A percentile compares a stretch with the other conserved stretches of the same genome.
Evolutionary conservation across 1,140 invertebrate species (phyloP).

Genomic region (Aphelinus certus): DNA sequence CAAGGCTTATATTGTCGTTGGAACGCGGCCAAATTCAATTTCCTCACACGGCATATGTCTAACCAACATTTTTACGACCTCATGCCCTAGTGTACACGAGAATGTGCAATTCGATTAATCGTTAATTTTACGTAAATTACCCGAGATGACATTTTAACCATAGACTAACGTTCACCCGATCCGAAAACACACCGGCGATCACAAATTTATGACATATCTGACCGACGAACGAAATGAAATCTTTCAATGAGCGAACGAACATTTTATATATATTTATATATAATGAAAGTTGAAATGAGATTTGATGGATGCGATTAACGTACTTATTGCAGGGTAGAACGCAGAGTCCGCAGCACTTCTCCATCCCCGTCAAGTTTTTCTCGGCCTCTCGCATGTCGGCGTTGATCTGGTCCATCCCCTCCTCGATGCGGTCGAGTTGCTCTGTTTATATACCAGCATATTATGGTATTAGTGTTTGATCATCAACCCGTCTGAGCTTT

Average conservation of each 20-base stretch:
- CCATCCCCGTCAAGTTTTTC: slow-evolving; percentile 99
- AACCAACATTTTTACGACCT: too few species aligned
- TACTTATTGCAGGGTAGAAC: slow-evolving; percentile 98
- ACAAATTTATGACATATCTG: too few species aligned
- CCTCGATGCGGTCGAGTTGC: slow-evolving; percentile 98
- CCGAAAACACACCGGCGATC: too few species aligned
- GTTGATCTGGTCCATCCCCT: slow-evolving; percentile 99
- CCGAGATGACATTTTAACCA: too few species aligned
- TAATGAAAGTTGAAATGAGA: not conserved
- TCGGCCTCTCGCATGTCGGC: slow-evolving; percentile 99
- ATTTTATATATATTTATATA: not conserved
- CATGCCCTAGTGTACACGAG: too few species aligned
- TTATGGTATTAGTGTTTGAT: not conserved
- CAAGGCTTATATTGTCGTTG: not conserved
- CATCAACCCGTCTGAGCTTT: not conserved
- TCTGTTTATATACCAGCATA: slow-evolving; percentile 71
- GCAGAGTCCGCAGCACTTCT: slow-evolving; percentile 99
- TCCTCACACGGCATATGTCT: not conserved
- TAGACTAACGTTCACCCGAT: too few species aligned
- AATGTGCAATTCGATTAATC: too few species aligned
- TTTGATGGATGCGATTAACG: slow-evolving; percentile 29
- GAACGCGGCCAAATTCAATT: slow-evolving; percentile 1
- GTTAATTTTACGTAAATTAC: too few species aligned
- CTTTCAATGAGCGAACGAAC: not conserved
- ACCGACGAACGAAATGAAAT: not conserved